Conservation (phyloP, 2,797 vertebrate species). For the Darevskia nairensis region DNA sequence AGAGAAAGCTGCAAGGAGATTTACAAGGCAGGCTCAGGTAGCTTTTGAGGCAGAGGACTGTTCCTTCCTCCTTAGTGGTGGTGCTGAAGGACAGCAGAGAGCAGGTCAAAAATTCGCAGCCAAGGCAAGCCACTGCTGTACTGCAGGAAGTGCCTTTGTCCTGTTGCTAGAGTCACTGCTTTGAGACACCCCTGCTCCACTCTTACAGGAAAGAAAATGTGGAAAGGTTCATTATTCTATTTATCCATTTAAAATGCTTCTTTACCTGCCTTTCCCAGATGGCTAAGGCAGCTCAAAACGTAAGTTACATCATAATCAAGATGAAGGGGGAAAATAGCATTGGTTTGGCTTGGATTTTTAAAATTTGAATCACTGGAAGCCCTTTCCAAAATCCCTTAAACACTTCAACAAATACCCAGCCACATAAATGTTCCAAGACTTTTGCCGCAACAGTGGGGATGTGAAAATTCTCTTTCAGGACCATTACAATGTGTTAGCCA, state of each 20-base stretch:
- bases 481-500: background rate
- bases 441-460: background rate
- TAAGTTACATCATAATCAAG: background rate
- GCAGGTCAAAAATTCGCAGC: background rate
- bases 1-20: background rate
- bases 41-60: background rate
- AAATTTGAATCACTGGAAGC: background rate
- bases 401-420: background rate
- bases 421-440: background rate
- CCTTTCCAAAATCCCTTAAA: background rate
- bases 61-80: background rate
- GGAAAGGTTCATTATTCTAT: background rate
- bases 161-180: background rate
- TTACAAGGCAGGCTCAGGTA: background rate
- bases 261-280: background rate
- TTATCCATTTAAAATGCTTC: background rate
- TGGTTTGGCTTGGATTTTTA: background rate
- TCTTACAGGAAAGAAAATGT: background rate
- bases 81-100: slow-evolving; percentile 8
- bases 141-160: background rate
- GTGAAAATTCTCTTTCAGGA: background rate
- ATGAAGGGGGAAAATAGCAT: background rate
- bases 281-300: background rate
- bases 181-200: background rate
- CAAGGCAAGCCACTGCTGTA: background rate